These are phyloP conservation scores for Phrynocephalus vlangalii DNA, from an alignment of 2,797 vertebrate species.

Conservation along the genomic window DNA sequence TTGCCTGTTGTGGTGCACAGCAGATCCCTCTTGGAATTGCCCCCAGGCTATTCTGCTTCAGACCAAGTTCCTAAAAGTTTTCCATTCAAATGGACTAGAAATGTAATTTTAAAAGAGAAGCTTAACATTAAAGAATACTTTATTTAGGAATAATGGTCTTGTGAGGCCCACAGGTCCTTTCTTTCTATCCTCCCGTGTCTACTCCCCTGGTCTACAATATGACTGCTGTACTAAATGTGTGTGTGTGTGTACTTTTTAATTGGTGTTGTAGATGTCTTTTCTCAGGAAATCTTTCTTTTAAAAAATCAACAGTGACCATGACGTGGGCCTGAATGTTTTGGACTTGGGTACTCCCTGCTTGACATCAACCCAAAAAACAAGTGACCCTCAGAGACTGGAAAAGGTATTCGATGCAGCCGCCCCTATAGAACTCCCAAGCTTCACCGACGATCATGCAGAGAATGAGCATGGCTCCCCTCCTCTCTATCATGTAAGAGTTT, in stretches of 20 bases:
- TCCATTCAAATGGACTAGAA: no score
- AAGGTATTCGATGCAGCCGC: constrained; percentile 34
- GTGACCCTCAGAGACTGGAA: constrained; percentile 26
- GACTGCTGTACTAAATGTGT: neutral
- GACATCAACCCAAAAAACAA: constrained; percentile 57
- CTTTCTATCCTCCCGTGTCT: neutral
- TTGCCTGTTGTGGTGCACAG: neutral
- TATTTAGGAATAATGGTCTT: neutral
- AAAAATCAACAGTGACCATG: constrained; percentile 72
- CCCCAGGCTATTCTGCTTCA: neutral
- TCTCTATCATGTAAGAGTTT: constrained; percentile 64
- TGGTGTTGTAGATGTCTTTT: neutral
- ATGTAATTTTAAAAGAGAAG: neutral
- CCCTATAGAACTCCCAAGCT: constrained; percentile 47
- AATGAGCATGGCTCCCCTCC: constrained; percentile 20
- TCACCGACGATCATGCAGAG: constrained; percentile 46
- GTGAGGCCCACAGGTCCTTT: neutral
- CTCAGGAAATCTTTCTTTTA: constrained; percentile 30
- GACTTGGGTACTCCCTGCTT: constrained; percentile 57
- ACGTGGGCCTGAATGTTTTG: constrained; percentile 52
- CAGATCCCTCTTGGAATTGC: neutral
- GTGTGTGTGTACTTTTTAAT: neutral
- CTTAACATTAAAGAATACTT: neutral
- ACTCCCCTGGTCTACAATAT: neutral
- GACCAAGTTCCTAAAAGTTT: neutral